Base-by-base conservation (phyloP, 2,797 vertebrate genomes). In the Chaetophractus vellerosus region DNA sequence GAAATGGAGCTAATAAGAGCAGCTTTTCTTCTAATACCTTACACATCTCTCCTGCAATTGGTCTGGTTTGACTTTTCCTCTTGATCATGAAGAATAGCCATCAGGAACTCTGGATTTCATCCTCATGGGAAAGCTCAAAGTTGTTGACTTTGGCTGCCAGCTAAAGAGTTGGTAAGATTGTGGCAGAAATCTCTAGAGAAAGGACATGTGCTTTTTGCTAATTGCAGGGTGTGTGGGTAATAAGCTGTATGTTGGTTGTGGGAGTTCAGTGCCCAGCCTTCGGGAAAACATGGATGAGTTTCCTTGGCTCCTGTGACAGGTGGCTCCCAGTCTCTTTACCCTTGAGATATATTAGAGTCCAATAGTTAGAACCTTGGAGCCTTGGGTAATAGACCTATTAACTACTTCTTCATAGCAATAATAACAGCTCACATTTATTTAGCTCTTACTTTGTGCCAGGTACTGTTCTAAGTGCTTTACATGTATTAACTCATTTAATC, bases 111-210 rank as follows among this genome's bases (percentile, higher is more conserved):
- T 81, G 48, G 23, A 69, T 76, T 94, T 93, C 26, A 36, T 87
- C 31, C 59, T 95, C 50, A 36, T 0, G n/a, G 55, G 81, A 96
- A 96, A 95, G 38, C 63, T 94, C 84, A 36, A 84, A 78, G 72
- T 96, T 96, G 94, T 97, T 96, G 94, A 97, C 86, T 91, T 95
- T 57, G 89, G 69, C 72, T 91, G 74, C 76, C 80, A 88, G 80
- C 91, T 94, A 89, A 85, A 93, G 84, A 93, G 59, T 87, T 90
- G 64, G 55, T 88, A 88, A 96, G 80, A 83, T 63, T 41, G 71
- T 61, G 72, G 21, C 3, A 55, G 90, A 90, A 86, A 61, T 93
- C 95, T 96, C 94, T 36, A 88, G 97, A 95, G 95, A 93, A 91
- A 90, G 88, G 93, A 76, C 66, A 31, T 95, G 61, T 88, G 72